Evolutionary conservation across 2,888 invertebrate species (phyloP).

Genomic region (Nomada lathburiana): DNA sequence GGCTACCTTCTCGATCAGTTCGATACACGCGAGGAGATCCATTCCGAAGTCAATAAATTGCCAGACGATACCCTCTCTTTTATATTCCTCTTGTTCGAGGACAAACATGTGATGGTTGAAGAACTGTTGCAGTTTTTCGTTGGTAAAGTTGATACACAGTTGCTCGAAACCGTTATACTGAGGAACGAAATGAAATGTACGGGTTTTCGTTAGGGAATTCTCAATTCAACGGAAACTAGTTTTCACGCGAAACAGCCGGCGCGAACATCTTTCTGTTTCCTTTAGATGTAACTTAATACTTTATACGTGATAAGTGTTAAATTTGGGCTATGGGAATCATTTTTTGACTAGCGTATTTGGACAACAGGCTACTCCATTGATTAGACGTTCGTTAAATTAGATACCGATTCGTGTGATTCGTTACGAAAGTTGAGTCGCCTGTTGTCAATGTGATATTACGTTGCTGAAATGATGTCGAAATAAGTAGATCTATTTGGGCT

Average conservation of each 20-base stretch:
- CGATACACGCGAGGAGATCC: slow-evolving; percentile 99
- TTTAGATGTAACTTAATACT: background rate
- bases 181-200: slow-evolving; percentile 42
- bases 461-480: slow-evolving; percentile 13
- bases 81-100: slow-evolving; percentile 99
- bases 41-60: slow-evolving; percentile 99
- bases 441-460: background rate
- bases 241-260: background rate
- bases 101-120: slow-evolving; percentile 99
- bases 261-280: background rate
- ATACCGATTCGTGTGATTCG: background rate
- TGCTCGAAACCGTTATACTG: slow-evolving; percentile 99
- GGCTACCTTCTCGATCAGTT: slow-evolving; percentile 98
- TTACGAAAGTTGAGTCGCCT: background rate
- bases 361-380: background rate
- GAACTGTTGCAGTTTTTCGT: slow-evolving; percentile 99
- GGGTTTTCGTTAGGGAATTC: background rate
- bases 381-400: too few relatives aligned
- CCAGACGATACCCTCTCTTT: slow-evolving; percentile 98
- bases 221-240: background rate
- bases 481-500: slow-evolving; percentile 7
- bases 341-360: background rate
- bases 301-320: background rate
- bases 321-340: background rate
- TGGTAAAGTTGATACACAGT: slow-evolving; percentile 99